Conservation (phyloP, 2,797 vertebrate species). For the Myiotriccus ornatus region DNA sequence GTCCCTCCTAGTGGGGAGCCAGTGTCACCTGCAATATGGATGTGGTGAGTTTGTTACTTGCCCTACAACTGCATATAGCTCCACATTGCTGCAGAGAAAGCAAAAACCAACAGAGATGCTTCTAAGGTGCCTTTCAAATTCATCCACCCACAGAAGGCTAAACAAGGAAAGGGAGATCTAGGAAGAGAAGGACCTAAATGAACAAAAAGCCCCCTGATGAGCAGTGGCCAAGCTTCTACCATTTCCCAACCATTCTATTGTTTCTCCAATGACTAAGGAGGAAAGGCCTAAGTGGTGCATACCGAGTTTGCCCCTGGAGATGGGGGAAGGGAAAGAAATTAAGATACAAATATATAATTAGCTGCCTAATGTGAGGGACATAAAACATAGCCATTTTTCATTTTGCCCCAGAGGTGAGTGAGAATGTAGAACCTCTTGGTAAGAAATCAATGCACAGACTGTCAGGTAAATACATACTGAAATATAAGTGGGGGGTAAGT, state of each 20-base stretch:
- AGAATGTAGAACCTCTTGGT: slow-evolving; percentile 20
- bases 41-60: background rate
- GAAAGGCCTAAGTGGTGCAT: background rate
- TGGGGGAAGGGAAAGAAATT: slow-evolving; percentile 56
- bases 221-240: background rate
- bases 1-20: background rate
- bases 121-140: background rate
- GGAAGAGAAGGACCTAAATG: background rate
- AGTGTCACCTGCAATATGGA: background rate
- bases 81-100: background rate
- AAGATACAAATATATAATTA: slow-evolving; percentile 64
- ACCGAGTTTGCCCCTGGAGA: background rate
- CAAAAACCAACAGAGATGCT: background rate
- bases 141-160: background rate
- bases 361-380: slow-evolving; percentile 37
- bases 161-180: background rate
- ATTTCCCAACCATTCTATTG: background rate
- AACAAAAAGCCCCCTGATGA: background rate
- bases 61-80: background rate
- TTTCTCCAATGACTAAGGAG: background rate
- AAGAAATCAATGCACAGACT: slow-evolving; percentile 44
- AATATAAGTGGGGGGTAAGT: slow-evolving; percentile 43
- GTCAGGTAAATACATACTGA: slow-evolving; percentile 58
- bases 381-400: slow-evolving; percentile 60
- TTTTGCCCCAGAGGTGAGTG: slow-evolving; percentile 53